Conservation (phyloP, 2,888 invertebrate species). For the Spodoptera picta region DNA sequence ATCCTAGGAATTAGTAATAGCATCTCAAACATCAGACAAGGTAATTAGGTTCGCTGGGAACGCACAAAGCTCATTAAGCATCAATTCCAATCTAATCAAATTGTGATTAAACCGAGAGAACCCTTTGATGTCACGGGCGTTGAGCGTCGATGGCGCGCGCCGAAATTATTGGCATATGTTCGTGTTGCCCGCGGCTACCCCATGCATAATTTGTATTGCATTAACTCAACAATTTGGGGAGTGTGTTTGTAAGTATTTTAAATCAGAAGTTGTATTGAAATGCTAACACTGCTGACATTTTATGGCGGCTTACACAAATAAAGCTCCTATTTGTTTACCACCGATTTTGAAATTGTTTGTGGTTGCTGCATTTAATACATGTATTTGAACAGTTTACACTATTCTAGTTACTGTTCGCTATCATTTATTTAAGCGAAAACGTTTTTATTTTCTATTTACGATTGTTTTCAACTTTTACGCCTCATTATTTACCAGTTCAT, state of each 20-base stretch:
- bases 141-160: slow-evolving; percentile 39
- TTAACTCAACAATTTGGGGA: slow-evolving; percentile 42
- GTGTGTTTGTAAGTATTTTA: slow-evolving; percentile 47
- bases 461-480: neutral
- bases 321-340: neutral
- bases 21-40: slow-evolving; percentile 45
- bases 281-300: slow-evolving; percentile 30
- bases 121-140: slow-evolving; percentile 64
- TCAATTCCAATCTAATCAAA: slow-evolving; percentile 69
- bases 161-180: slow-evolving; percentile 45
- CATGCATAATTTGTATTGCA: slow-evolving; percentile 48
- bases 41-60: slow-evolving; percentile 54
- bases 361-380: no score
- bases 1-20: slow-evolving; percentile 33
- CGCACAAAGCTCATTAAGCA: slow-evolving; percentile 65
- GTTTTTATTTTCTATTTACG: neutral
- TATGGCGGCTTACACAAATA: slow-evolving; percentile 12
- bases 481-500: slow-evolving; percentile 7
- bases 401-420: no score
- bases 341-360: no score
- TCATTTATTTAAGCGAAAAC: neutral
- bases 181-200: slow-evolving; percentile 40
- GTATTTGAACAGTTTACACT: no score
- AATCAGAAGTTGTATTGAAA: slow-evolving; percentile 37
- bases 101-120: slow-evolving; percentile 69